Evolutionary conservation across 2,888 invertebrate species (phyloP), one percentile per base, ranked within the genome.

Genomic region (Eurois occulta): DNA sequence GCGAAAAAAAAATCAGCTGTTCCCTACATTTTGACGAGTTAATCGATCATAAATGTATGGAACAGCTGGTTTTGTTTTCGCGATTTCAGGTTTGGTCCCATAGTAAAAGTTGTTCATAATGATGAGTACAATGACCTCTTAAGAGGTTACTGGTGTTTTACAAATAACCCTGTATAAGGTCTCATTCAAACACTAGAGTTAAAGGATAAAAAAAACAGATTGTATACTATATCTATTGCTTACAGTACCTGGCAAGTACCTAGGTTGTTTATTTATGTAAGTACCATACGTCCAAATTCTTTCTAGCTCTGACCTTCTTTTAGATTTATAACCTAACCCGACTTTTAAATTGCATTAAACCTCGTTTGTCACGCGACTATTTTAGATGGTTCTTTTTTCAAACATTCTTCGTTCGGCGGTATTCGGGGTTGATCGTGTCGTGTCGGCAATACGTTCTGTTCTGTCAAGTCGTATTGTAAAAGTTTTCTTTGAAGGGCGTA

Each of bases 401-500:
- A 76, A 80, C 70, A 75, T 81, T 84, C 60, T n/a, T 73, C 24
- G 3, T 74, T 74, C 73, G 77, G 52, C 16, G 38, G 62, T 70
- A 81, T 77, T 86, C 67, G 67, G 60, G 35, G 46, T 73, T 77
- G 71, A 77, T 84, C 67, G 76, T 68, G 71, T 52, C 70, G 64
- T 81, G 71, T 78, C 60, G 76, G 77, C 38, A 60, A 69, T 83
- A 68, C 60, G 32, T 84, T 75, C 18, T 66, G 41, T 72, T 67
- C 62, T 68, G 75, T 70, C 48, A 69, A 43, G 65, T 67, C 71
- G 75, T 76, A 84, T 86, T 87, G 84, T 85, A 79, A 86, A 87
- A 90, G 82, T 87, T 89, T 78, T 75, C 88, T 84, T 82, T 84
- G 87, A 84, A 81, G 75, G 80, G 81, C 75, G 52, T 55, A 60